Percentiles rank a stretch among this genome's conserved stretches.
Conservation (phyloP, 2,113 vertebrate species). For the Rhynchopsitta pachyrhyncha region DNA sequence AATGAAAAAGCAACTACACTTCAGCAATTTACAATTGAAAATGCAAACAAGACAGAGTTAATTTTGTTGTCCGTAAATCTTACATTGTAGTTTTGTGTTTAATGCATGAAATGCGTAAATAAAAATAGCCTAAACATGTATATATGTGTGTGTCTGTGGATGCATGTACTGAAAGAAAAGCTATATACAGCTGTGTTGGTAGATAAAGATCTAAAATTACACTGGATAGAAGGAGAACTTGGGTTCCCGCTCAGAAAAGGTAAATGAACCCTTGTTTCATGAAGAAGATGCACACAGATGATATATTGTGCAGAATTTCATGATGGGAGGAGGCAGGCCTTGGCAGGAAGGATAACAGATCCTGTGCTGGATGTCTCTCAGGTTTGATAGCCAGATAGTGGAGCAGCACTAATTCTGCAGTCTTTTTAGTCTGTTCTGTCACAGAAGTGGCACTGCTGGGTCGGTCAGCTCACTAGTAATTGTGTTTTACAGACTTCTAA, state of each 20-base stretch:
- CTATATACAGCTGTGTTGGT: neutral
- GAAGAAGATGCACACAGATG: neutral
- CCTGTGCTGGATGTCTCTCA: neutral
- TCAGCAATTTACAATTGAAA: conserved; percentile 28
- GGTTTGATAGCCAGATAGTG: conserved; percentile 32
- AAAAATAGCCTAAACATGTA: neutral
- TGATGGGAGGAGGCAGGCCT: neutral
- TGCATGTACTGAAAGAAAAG: neutral
- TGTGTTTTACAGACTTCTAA: conserved; percentile 86
- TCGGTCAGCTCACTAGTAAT: conserved; percentile 82
- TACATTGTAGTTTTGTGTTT: neutral
- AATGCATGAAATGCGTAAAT: neutral
- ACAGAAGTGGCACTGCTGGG: conserved; percentile 77
- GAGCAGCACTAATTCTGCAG: conserved; percentile 48
- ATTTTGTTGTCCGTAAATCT: conserved; percentile 24
- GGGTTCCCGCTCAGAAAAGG: neutral
- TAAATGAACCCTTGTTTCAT: conserved; percentile 7
- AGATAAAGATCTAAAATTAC: conserved; percentile 30
- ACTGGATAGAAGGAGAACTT: conserved; percentile 6
- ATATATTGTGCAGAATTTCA: conserved; percentile 37
- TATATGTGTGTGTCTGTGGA: neutral
- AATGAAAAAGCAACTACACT: conserved; percentile 2
- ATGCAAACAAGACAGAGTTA: neutral
- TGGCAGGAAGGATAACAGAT: neutral
- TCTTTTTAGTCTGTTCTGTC: conserved; percentile 73